These are phyloP conservation scores for Charadrius vociferus DNA, from an alignment of 2,113 vertebrate species.

Conservation along the genomic window DNA sequence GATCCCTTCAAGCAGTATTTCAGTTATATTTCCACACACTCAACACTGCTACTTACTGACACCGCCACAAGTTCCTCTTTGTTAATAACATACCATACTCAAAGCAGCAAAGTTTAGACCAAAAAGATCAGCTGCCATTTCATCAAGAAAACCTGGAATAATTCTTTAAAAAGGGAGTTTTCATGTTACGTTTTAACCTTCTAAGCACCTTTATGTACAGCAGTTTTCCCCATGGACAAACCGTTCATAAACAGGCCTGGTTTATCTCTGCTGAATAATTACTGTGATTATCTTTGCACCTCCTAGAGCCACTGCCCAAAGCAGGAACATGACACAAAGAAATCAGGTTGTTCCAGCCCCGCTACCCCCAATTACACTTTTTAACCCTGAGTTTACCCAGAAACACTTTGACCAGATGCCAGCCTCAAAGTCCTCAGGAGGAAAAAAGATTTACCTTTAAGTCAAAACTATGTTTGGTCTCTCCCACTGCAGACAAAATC, in stretches of 20 bases:
- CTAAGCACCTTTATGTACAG: neutral
- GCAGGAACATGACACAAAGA: neutral
- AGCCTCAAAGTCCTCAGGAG: neutral
- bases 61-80: neutral
- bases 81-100: neutral
- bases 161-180: neutral
- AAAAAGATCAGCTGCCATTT: neutral
- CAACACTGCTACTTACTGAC: neutral
- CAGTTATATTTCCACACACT: neutral
- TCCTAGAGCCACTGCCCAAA: neutral
- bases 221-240: neutral
- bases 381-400: neutral
- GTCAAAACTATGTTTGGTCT: neutral
- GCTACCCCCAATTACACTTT: neutral
- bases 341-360: neutral
- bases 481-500: neutral
- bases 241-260: neutral
- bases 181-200: neutral
- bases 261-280: slow-evolving; percentile 5
- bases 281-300: neutral
- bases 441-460: neutral
- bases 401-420: neutral
- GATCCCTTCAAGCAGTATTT: neutral
- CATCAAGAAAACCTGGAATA: neutral
- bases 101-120: neutral